Percentiles rank a stretch among this genome's conserved stretches.
Conservation (phyloP, 2,797 vertebrate genomes). For the Serranus cabrilla region DNA sequence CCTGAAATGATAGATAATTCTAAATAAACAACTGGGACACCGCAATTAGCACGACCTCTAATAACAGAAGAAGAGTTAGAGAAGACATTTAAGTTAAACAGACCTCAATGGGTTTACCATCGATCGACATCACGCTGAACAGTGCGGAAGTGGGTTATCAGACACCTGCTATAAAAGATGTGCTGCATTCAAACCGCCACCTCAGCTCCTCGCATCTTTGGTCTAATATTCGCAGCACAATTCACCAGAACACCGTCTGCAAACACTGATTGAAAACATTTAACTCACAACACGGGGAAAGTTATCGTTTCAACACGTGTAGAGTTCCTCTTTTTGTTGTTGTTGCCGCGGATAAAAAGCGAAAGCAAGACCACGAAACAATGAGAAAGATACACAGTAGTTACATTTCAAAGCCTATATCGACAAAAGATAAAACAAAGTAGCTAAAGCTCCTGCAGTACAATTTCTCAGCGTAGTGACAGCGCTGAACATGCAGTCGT, state of each 20-base stretch:
- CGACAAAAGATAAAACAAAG: neutral
- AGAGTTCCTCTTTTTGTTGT: slow-evolving; percentile 42
- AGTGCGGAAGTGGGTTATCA: slow-evolving; percentile 71
- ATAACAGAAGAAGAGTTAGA: neutral
- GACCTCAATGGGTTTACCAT: neutral
- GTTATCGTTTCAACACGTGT: slow-evolving; percentile 21
- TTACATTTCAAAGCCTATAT: neutral
- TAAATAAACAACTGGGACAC: neutral
- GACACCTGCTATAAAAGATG: slow-evolving; percentile 76
- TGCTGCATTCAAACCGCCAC: slow-evolving; percentile 26
- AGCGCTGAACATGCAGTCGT: slow-evolving; percentile 4
- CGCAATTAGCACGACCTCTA: too few species aligned
- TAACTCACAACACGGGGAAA: neutral
- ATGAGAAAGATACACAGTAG: neutral
- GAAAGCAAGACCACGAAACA: slow-evolving; percentile 18
- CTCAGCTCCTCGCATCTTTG: neutral
- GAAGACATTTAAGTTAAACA: neutral
- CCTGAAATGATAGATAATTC: neutral
- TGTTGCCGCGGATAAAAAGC: neutral
- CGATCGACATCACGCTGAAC: slow-evolving; percentile 17
- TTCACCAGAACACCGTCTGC: neutral
- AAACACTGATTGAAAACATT: neutral
- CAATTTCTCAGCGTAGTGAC: slow-evolving; percentile 17
- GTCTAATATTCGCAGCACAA: too few species aligned
- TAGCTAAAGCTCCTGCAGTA: neutral